Evolutionary conservation across 2,113 vertebrate species (phyloP).

Genomic region (Indri indri): DNA sequence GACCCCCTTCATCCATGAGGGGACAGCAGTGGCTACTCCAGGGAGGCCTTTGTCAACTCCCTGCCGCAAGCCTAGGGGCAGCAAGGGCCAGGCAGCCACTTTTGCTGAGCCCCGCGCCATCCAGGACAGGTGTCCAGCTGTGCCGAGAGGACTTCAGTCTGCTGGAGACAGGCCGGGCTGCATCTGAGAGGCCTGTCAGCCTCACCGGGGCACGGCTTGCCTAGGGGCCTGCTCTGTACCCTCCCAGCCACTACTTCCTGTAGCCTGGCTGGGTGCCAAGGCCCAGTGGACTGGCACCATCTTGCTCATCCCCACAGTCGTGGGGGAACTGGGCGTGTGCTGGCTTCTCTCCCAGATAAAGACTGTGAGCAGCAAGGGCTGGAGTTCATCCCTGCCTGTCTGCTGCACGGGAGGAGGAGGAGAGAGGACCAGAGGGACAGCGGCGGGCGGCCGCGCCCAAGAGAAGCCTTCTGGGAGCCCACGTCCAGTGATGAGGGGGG

Average conservation of each 20-base stretch:
- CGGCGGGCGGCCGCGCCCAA: background rate
- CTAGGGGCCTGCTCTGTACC: too few species aligned
- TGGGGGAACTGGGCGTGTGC: fast-evolving
- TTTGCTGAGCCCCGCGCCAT: fast-evolving
- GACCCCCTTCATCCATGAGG: background rate
- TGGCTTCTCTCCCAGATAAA: slow-evolving; percentile 83
- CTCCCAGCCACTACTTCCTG: background rate
- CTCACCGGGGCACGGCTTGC: too few species aligned
- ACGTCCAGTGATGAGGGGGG: slow-evolving; percentile 80
- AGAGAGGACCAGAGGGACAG: background rate
- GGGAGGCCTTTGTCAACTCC: background rate
- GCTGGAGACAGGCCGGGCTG: background rate
- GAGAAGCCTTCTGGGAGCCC: slow-evolving; percentile 85
- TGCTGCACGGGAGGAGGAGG: slow-evolving; percentile 81
- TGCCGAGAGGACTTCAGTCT: background rate
- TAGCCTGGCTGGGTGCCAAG: background rate
- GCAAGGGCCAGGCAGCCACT: background rate
- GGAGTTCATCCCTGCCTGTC: slow-evolving; percentile 88
- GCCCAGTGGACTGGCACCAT: fast-evolving
- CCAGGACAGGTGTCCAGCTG: background rate
- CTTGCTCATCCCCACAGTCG: too few species aligned
- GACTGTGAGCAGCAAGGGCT: slow-evolving; percentile 88
- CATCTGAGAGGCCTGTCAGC: background rate
- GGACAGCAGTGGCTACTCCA: background rate
- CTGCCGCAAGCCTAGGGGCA: background rate